phyloP scores from a whole-genome alignment of 2,113 vertebrate genomes.

The Xenus cinereus region DNA sequence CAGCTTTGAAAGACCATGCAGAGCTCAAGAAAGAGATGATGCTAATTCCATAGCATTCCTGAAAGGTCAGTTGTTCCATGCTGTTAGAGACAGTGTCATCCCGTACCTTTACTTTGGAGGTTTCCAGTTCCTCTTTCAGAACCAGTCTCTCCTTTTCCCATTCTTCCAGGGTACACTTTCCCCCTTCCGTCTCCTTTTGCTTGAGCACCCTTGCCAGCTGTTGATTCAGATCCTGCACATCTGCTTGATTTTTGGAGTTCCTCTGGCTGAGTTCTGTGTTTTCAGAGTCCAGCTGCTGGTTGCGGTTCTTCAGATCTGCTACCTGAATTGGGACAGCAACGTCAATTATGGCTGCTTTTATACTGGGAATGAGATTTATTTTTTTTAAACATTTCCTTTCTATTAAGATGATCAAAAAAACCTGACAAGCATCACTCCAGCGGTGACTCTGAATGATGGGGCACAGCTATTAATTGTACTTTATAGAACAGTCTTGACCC shows the following conservation, averaged over 20 bases:
- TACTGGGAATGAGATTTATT: background rate
- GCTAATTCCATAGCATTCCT: background rate
- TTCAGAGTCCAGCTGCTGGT: conserved; percentile 82
- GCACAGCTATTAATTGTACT: background rate
- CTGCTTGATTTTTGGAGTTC: conserved; percentile 77
- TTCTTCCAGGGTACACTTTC: conserved; percentile 40
- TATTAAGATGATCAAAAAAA: background rate
- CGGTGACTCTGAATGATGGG: background rate
- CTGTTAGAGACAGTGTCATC: accelerated
- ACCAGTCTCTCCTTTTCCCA: conserved; percentile 63
- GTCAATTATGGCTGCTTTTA: background rate
- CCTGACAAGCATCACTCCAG: background rate
- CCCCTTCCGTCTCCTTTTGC: conserved; percentile 67
- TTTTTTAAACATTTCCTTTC: background rate
- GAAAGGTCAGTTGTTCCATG: accelerated
- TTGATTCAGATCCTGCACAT: conserved; percentile 77
- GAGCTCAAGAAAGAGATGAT: background rate
- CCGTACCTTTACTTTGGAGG: conserved; percentile 64
- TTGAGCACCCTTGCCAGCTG: conserved; percentile 73
- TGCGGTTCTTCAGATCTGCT: conserved; percentile 79
- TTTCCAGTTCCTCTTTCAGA: conserved; percentile 73
- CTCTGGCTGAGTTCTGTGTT: conserved; percentile 80
- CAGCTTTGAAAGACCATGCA: background rate
- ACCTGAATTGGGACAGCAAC: conserved; percentile 71
- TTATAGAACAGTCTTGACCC: accelerated